A percentile compares a stretch with the other conserved stretches of the same genome.
phyloP scores from a whole-genome alignment of 2,113 vertebrate species.

The Dascyllus trimaculatus region DNA sequence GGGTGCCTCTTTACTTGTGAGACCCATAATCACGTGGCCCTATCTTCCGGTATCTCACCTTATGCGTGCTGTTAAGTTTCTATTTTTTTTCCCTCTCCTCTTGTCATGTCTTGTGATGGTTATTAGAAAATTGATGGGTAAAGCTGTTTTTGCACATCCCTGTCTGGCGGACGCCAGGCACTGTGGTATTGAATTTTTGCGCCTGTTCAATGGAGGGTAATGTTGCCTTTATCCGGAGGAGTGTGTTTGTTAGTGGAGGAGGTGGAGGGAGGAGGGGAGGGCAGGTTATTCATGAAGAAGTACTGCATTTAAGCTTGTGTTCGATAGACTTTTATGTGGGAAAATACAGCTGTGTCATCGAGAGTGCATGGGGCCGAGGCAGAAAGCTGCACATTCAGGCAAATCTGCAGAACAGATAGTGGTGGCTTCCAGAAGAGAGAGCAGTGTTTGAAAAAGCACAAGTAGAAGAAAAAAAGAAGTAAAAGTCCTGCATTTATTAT shows the following conservation, averaged over 20 bases:
- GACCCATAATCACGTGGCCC: conserved; percentile 50
- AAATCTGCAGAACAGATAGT: background rate
- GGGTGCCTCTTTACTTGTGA: conserved; percentile 48
- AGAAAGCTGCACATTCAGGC: conserved; percentile 1
- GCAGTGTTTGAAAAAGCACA: background rate
- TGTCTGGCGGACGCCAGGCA: conserved; percentile 56
- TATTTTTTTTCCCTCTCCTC: background rate
- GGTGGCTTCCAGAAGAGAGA: background rate
- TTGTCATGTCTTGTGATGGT: conserved; percentile 53
- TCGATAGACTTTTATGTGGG: conserved; percentile 7
- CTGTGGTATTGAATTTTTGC: conserved; percentile 59
- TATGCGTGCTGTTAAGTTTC: background rate
- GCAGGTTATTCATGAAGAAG: conserved; percentile 16
- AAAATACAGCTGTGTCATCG: conserved; percentile 28
- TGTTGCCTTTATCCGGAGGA: conserved; percentile 60
- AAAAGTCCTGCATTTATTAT: background rate
- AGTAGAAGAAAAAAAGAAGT: too few species aligned
- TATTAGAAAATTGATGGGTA: conserved; percentile 71
- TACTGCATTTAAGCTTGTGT: conserved; percentile 6
- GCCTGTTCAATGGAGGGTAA: conserved; percentile 61
- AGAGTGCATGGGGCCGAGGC: background rate
- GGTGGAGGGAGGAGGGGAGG: background rate
- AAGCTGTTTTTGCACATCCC: conserved; percentile 55
- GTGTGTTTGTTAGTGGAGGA: conserved; percentile 24
- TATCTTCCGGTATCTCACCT: conserved; percentile 20